phyloP scores from a whole-genome alignment of 2,888 invertebrate species.

The Bellardia pandia region DNA sequence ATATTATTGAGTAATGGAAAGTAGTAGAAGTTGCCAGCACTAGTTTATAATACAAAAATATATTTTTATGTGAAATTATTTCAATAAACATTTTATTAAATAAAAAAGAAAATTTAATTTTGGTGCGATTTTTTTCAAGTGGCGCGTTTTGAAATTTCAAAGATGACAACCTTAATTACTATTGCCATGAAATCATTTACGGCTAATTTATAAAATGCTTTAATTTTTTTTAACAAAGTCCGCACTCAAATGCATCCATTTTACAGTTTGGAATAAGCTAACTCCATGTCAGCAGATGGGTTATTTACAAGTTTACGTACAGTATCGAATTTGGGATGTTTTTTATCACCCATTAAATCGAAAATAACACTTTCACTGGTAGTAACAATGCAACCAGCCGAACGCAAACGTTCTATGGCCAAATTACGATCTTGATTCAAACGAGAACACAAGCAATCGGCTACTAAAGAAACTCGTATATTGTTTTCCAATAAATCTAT shows the following conservation, averaged over 20 bases:
- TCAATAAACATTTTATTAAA: too few relatives aligned
- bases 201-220: too few relatives aligned
- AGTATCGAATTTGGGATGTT: constrained; percentile 90
- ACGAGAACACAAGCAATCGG: constrained; percentile 91
- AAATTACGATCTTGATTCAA: constrained; percentile 88
- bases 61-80: too few relatives aligned
- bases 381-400: constrained; percentile 91
- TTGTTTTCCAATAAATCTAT: constrained; percentile 87
- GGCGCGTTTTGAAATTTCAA: too few relatives aligned
- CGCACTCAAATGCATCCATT: background rate
- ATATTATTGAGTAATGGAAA: too few relatives aligned
- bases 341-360: constrained; percentile 89
- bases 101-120: too few relatives aligned
- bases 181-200: too few relatives aligned
- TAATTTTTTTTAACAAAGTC: too few relatives aligned
- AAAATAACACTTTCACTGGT: constrained; percentile 92
- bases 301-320: constrained; percentile 87
- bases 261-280: constrained; percentile 64
- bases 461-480: constrained; percentile 89
- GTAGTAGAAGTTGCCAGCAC: too few relatives aligned
- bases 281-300: constrained; percentile 81
- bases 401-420: constrained; percentile 89
- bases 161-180: too few relatives aligned
- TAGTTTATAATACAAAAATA: too few relatives aligned
- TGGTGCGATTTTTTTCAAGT: too few relatives aligned